Conservation (phyloP, 2,113 vertebrate species). For the Brachyistius frenatus region DNA sequence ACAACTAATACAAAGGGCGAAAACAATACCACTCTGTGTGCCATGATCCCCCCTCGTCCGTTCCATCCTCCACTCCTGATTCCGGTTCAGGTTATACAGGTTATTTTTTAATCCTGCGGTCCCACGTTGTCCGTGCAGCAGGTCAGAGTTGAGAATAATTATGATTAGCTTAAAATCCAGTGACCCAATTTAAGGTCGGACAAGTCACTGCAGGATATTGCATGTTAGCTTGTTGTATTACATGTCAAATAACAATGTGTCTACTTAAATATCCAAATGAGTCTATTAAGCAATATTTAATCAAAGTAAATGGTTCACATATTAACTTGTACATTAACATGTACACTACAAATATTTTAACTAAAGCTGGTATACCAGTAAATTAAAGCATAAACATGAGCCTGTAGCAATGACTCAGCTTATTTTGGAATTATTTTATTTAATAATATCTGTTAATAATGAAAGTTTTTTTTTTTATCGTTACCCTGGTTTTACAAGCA, state of each 20-base stretch:
- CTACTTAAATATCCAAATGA: background rate
- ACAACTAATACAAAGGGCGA: slow-evolving; percentile 44
- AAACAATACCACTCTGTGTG: slow-evolving; percentile 69
- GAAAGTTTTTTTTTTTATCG: too few relatives aligned
- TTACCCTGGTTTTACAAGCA: too few relatives aligned
- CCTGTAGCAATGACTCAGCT: too few relatives aligned
- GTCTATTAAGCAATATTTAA: background rate
- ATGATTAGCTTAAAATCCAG: slow-evolving; percentile 28
- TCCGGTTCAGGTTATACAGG: slow-evolving; percentile 31
- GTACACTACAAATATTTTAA: background rate
- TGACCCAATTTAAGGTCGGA: slow-evolving; percentile 30
- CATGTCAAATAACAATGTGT: slow-evolving; percentile 20
- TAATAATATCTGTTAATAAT: too few relatives aligned
- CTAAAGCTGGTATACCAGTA: too few relatives aligned
- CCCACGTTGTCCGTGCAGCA: background rate
- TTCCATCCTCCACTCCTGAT: slow-evolving; percentile 1
- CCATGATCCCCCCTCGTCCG: slow-evolving; percentile 15
- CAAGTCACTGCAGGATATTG: background rate
- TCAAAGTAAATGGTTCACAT: background rate
- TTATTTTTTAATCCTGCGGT: slow-evolving; percentile 7
- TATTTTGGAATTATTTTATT: too few relatives aligned
- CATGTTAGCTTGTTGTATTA: slow-evolving; percentile 23
- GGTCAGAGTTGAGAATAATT: slow-evolving; percentile 9
- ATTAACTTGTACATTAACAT: background rate
- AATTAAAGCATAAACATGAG: too few relatives aligned